These are phyloP conservation scores for Polypedilum vanderplanki DNA, from an alignment of 1,140 invertebrate species.

Conservation along the genomic window DNA sequence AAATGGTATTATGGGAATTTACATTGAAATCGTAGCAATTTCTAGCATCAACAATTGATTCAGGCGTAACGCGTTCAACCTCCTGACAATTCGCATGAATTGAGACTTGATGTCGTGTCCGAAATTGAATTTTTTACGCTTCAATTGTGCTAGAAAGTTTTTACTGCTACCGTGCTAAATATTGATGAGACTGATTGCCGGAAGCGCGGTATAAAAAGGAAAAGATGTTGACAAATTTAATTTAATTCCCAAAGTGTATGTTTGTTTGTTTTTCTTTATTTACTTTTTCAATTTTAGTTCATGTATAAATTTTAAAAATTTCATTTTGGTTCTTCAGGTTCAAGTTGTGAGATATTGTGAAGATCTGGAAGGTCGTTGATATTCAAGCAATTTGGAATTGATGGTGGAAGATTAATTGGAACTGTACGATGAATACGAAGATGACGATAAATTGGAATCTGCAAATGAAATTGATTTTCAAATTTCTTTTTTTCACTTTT, in stretches of 20 bases:
- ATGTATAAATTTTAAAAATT: background rate
- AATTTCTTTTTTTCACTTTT: too few species aligned
- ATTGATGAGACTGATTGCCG: background rate
- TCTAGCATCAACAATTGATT: background rate
- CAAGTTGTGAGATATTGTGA: background rate
- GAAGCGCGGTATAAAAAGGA: too few species aligned
- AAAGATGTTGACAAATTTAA: too few species aligned
- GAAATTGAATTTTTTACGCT: background rate
- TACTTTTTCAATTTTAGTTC: too few species aligned
- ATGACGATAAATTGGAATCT: conserved; percentile 3
- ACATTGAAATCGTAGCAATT: background rate
- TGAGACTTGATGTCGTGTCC: background rate
- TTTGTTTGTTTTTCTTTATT: background rate
- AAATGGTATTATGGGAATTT: background rate
- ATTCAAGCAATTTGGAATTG: background rate
- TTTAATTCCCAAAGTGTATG: background rate
- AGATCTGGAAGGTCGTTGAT: background rate
- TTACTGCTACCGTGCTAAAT: background rate
- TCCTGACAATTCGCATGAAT: background rate
- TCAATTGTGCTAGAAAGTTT: too few species aligned
- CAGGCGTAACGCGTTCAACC: background rate
- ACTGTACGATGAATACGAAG: background rate
- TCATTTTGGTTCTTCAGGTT: background rate
- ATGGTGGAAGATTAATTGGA: background rate
- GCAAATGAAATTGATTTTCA: background rate